Conservation (phyloP, 2,888 invertebrate genomes). For the Ceratothoa steindachneri region DNA sequence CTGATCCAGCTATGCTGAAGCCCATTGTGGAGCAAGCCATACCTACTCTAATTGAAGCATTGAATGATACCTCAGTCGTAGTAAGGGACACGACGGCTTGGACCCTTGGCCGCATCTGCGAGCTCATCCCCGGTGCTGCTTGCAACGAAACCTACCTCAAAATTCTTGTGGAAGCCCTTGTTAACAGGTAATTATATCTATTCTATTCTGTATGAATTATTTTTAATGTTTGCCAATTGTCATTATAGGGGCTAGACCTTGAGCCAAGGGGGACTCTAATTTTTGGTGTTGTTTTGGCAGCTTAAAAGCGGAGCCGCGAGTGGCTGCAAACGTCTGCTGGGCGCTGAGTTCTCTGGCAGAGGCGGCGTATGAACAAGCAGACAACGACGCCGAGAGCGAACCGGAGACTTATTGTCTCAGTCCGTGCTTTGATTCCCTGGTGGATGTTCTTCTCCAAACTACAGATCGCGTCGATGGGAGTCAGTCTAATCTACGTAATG, state of each 20-base stretch:
- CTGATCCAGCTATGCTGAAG: slow-evolving; percentile 79
- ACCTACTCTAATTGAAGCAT: slow-evolving; percentile 87
- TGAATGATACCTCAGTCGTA: slow-evolving; percentile 89
- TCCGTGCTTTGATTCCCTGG: slow-evolving; percentile 87
- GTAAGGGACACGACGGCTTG: slow-evolving; percentile 97
- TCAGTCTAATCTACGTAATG: slow-evolving; percentile 85
- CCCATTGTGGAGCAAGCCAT: slow-evolving; percentile 94
- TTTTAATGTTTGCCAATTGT: not conserved
- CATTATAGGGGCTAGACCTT: too few relatives aligned
- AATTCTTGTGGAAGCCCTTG: slow-evolving; percentile 57
- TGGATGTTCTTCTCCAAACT: slow-evolving; percentile 83
- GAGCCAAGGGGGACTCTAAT: not conserved
- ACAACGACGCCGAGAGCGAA: slow-evolving; percentile 58
- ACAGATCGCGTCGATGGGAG: slow-evolving; percentile 87
- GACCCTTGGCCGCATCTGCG: slow-evolving; percentile 97
- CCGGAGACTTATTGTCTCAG: slow-evolving; percentile 92
- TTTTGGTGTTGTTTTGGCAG: slow-evolving; percentile 58
- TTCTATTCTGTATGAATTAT: not conserved
- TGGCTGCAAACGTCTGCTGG: slow-evolving; percentile 99
- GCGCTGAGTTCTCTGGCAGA: slow-evolving; percentile 95
- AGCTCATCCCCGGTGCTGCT: slow-evolving; percentile 91
- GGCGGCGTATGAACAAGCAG: slow-evolving; percentile 84
- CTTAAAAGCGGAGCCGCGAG: slow-evolving; percentile 81
- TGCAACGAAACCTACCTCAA: slow-evolving; percentile 80
- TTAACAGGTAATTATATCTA: slow-evolving; percentile 51